These are phyloP conservation scores for Gobio occitaniae DNA, from an alignment of 2,797 vertebrate genomes.

Conservation along the genomic window DNA sequence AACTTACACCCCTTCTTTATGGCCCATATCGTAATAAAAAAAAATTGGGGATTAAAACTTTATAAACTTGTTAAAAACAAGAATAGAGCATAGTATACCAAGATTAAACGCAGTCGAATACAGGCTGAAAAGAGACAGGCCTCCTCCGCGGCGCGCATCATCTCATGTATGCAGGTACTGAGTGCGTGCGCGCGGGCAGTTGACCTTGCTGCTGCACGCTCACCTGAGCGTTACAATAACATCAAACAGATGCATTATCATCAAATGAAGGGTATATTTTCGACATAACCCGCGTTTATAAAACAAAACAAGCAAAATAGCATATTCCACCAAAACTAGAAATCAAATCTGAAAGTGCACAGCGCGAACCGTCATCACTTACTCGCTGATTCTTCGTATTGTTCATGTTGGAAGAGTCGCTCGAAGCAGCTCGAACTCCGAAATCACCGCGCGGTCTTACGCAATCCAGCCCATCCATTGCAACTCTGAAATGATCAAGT, in stretches of 20 bases:
- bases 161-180: not conserved
- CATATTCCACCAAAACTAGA: not conserved
- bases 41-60: not conserved
- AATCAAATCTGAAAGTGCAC: not conserved
- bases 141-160: not conserved
- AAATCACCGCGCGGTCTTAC: slow-evolving; percentile 67
- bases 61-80: not conserved
- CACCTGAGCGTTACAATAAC: slow-evolving; percentile 36
- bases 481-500: slow-evolving; percentile 64
- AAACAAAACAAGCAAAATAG: not conserved
- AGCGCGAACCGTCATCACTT: slow-evolving; percentile 58
- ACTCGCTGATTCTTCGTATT: slow-evolving; percentile 75
- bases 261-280: not conserved
- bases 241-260: not conserved
- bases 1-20: not conserved
- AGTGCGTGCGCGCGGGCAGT: slow-evolving; percentile 18
- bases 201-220: slow-evolving; percentile 45
- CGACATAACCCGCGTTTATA: not conserved
- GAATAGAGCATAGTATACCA: not conserved
- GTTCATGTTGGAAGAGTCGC: slow-evolving; percentile 71
- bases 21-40: not conserved
- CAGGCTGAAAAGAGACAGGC: not conserved
- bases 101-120: not conserved
- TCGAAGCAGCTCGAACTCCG: slow-evolving; percentile 68
- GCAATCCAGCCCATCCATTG: slow-evolving; percentile 63